Base-by-base conservation (phyloP, 2,888 invertebrate species). In the Mesorhabditis sp. region DNA sequence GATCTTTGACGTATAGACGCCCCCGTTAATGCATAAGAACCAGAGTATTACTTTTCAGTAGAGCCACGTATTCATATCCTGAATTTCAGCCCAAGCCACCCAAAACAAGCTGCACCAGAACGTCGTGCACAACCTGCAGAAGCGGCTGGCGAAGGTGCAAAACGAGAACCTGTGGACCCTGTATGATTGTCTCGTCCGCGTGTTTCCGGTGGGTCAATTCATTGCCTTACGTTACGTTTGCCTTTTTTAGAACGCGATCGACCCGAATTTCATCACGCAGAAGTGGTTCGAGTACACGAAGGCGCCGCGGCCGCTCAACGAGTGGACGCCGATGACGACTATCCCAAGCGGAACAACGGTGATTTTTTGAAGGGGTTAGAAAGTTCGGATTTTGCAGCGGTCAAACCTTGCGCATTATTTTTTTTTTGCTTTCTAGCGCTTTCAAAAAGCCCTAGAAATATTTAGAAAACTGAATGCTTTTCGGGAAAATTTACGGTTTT, bases 221-320 rank as follows among this genome's bases (percentile, higher is more conserved):
- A n/a, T n/a, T 50, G 1, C 58, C 2, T 13, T 50, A 13, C 58
- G 7, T 50, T 50, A 13, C n/a, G n/a, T 13, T 13, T 13, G n/a
- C 7, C 58, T 50, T 2, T 50, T 50, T 50, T 50, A 50, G 58
- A n/a, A 50, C 58, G n/a, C 7, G n/a, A 50, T 50, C 2, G 58
- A 50, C n/a, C n/a, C 58, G 58, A 50, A 50, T 13, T n/a, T 50
- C n/a, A n/a, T 50, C 10, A 13, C n/a, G 10, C 7, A 50, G 10
- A 50, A 50, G 58, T 50, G 58, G 58, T 50, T 50, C n/a, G 7
- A 10, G n/a, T 50, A 13, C 58, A 50, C 58, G 7, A 10, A 50
- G 7, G 10, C 58, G n/a, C 58, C 58, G n/a, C 58, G 58, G n/a
- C 58, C 58, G n/a, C 58, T 50, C n/a, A 50, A 50, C 58, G 58